These are phyloP conservation scores for Odocoileus hemionus DNA, from an alignment of 2,113 vertebrate genomes.

Conservation along the genomic window DNA sequence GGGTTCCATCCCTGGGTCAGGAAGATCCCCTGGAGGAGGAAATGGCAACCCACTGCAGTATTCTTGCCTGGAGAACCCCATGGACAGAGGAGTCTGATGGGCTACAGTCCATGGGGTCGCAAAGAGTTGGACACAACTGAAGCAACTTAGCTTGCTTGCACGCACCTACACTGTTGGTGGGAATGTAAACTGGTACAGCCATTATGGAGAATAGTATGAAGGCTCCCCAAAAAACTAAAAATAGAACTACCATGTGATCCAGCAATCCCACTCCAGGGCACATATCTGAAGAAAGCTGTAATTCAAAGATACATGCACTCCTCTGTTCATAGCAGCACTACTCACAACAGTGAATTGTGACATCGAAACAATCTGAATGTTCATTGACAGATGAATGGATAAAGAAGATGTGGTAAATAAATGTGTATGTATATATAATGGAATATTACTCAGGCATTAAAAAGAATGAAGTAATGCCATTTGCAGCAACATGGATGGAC, in stretches of 20 bases:
- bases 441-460: not conserved
- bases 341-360: not conserved
- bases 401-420: not conserved
- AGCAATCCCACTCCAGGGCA: not conserved
- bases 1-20: not conserved
- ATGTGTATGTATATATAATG: not conserved
- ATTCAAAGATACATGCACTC: not conserved
- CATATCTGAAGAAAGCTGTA: not conserved
- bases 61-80: not conserved
- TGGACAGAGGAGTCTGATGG: not conserved
- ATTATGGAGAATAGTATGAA: not conserved
- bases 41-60: not conserved
- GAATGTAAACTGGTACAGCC: not conserved
- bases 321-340: not conserved
- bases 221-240: not conserved
- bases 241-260: not conserved
- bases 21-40: not conserved
- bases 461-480: not conserved
- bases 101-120: not conserved
- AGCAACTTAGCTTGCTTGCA: not conserved
- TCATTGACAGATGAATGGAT: not conserved
- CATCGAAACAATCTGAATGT: not conserved
- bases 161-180: not conserved
- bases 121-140: not conserved
- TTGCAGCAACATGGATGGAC: not conserved